These are phyloP conservation scores for Lampris incognitus DNA, from an alignment of 2,113 vertebrate species.

Conservation along the genomic window DNA sequence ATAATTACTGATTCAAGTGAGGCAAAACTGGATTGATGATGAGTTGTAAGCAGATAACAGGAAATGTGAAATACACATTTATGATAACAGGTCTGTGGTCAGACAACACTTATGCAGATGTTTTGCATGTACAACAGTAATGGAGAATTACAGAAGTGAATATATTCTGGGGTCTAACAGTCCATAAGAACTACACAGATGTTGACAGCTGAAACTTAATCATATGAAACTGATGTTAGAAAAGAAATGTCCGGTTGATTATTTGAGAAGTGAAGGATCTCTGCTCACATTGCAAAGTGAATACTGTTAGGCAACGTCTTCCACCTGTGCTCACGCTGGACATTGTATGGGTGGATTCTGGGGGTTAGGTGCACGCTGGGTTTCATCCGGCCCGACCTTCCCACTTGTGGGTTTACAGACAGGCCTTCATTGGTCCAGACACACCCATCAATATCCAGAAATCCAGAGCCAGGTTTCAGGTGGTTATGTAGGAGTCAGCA, in stretches of 20 bases:
- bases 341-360: slow-evolving; percentile 67
- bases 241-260: slow-evolving; percentile 32
- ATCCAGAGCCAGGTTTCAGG: slow-evolving; percentile 12
- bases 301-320: not conserved
- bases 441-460: slow-evolving; percentile 49
- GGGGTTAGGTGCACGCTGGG: slow-evolving; percentile 82
- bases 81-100: too few species aligned
- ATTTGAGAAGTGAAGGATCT: not conserved
- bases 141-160: too few species aligned
- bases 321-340: slow-evolving; percentile 33
- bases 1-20: not conserved
- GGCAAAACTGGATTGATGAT: too few species aligned
- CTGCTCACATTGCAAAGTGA: not conserved
- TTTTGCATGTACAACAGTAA: too few species aligned
- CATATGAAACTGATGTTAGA: not conserved
- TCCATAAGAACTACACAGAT: too few species aligned
- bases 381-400: slow-evolving; percentile 84
- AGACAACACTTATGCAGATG: too few species aligned
- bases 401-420: slow-evolving; percentile 86
- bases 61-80: too few species aligned
- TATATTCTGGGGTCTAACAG: too few species aligned
- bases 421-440: slow-evolving; percentile 87
- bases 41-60: too few species aligned
- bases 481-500: rapidly evolving
- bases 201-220: too few species aligned